Base-by-base conservation (phyloP, 2,888 invertebrate species). In the Mythimna lalbum region DNA sequence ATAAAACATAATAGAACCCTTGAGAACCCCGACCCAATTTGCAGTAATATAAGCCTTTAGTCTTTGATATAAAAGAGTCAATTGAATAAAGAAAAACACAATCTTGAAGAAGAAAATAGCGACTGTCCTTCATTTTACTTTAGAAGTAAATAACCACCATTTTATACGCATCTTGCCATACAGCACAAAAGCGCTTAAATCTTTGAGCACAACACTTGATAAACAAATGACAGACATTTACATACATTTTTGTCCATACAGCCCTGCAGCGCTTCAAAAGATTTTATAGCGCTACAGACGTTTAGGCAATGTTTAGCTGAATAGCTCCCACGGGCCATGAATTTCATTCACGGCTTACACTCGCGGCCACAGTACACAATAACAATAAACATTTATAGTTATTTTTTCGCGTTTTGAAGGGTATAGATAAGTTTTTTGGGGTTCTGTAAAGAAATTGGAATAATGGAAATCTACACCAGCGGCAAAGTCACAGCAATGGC, bases 271-370 rank as follows among this genome's bases (percentile, higher is more conserved):
- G 81, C 66, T 63, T 55, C 49, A 71, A 79, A 79, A 73, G 73
- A 83, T 78, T 83, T 83, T 80, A 75, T 63, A 66, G 73, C 71
- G 53, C 73, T 55, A 47, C 71, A 85, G 81, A 75, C 83, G 81
- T 85, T 85, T 83, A 85, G 81, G 62, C 78, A 66, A 76, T 83
- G 83, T 83, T 85, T 85, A 85, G 81, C 69, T 62, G 63, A 74
- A 83, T 78, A 66, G 77, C 61, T 80, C 84, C 78, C 80, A 56
- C 47, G 75, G 72, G 80, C 68, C 55, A 76, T 77, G 76, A 82
- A 80, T 76, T 82, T 73, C 80, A 86, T 84, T 84, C 68, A 72
- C 43, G 63, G 60, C 66, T 71, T 72, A 60, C 78, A 73, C 61
- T 66, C 57, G 68, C 59, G 52, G 55, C 73, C 74, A 83, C 64